phyloP scores from a whole-genome alignment of 2,888 invertebrate genomes.

The Cheilosia pagana region DNA sequence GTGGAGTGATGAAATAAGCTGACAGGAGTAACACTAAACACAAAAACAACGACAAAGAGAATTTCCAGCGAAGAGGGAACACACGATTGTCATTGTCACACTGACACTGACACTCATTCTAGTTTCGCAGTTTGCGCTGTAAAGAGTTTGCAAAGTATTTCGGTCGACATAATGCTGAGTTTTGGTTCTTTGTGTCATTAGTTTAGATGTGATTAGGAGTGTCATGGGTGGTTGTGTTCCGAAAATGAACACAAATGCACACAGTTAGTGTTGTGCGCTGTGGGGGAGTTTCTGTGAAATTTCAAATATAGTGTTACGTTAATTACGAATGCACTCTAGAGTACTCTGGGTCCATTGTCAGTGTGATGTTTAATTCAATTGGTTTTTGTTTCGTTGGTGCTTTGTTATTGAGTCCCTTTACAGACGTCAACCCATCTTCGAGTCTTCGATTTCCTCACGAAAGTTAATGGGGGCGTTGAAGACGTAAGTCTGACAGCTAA shows the following conservation, averaged over 20 bases:
- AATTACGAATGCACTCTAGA: no score
- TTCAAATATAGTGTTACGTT: no score
- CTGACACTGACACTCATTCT: conserved; percentile 1
- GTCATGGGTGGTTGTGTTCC: conserved; percentile 48
- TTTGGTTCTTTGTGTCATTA: conserved; percentile 69
- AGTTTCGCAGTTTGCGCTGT: conserved; percentile 26
- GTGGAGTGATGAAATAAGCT: conserved; percentile 60
- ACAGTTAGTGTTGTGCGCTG: neutral
- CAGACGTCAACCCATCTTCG: no score
- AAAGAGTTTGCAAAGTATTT: conserved; percentile 53
- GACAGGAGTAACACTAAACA: conserved; percentile 3
- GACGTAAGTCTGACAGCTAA: no score
- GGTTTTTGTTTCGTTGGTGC: no score
- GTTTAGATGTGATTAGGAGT: conserved; percentile 70
- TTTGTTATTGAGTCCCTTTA: no score
- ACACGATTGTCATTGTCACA: conserved; percentile 2
- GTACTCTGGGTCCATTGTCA: no score
- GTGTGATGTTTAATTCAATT: no score
- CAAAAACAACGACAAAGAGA: conserved; percentile 41
- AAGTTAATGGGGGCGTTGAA: no score
- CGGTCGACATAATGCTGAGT: conserved; percentile 66
- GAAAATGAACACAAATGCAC: conserved; percentile 36
- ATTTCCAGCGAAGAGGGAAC: conserved; percentile 32
- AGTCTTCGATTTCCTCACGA: no score
- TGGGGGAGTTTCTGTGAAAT: conserved; percentile 3